Percentiles rank a stretch among this genome's conserved stretches.
Evolutionary conservation across 2,888 invertebrate genomes (phyloP).

Genomic region (Tryphoninae sp.): DNA sequence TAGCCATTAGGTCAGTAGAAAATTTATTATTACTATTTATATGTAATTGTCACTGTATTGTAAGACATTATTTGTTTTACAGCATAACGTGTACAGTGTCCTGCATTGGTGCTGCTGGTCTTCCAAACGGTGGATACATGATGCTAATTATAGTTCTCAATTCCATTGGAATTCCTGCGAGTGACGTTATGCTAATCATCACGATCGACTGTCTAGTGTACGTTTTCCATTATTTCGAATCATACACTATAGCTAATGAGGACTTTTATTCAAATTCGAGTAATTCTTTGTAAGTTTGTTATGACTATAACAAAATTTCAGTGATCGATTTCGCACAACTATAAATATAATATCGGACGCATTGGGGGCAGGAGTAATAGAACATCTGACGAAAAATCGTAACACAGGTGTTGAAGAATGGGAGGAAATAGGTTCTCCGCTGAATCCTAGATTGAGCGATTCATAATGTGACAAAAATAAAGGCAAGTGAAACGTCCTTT

Average conservation of each 20-base stretch:
- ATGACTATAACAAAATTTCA: constrained; percentile 63
- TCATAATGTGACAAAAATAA: constrained; percentile 12
- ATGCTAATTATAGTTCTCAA: constrained; percentile 98
- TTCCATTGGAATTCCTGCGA: constrained; percentile 94
- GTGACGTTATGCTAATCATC: constrained; percentile 94
- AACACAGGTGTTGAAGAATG: constrained; percentile 7
- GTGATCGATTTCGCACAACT: constrained; percentile 78
- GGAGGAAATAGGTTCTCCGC: constrained; percentile 26
- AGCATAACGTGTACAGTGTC: constrained; percentile 98
- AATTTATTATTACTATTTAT: constrained; percentile 4
- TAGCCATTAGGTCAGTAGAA: constrained; percentile 92
- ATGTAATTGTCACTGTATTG: not conserved
- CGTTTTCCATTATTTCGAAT: constrained; percentile 79
- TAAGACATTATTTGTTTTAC: constrained; percentile 61
- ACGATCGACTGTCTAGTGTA: constrained; percentile 97
- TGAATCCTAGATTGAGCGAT: constrained; percentile 3
- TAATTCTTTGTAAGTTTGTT: constrained; percentile 29
- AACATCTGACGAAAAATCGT: constrained; percentile 63
- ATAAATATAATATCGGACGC: constrained; percentile 77
- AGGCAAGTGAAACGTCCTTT: not conserved
- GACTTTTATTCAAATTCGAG: constrained; percentile 2
- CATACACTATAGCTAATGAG: constrained; percentile 12
- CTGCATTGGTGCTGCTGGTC: constrained; percentile 98
- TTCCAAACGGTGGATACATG: constrained; percentile 97
- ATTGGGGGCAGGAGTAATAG: constrained; percentile 76